These are phyloP conservation scores for Pelecanus crispus DNA, from an alignment of 2,113 vertebrate species.

Conservation along the genomic window DNA sequence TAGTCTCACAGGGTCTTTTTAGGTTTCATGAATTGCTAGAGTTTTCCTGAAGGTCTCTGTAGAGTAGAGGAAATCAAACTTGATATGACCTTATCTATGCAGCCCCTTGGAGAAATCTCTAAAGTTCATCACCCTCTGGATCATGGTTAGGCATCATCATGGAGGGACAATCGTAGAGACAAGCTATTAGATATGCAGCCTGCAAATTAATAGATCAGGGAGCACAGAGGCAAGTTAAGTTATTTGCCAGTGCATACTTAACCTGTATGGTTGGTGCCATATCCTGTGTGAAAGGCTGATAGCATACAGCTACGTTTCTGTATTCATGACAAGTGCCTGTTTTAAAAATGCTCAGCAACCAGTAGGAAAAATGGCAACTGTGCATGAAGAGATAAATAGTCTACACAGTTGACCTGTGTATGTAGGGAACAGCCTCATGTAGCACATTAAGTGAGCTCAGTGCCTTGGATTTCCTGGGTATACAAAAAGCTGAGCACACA, in stretches of 20 bases:
- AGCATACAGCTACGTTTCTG: background rate
- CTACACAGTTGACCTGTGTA: background rate
- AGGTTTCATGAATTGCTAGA: background rate
- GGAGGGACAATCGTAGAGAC: background rate
- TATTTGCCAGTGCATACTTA: background rate
- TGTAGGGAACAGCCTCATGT: background rate
- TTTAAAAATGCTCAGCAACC: background rate
- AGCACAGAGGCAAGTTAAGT: background rate
- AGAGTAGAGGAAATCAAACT: background rate
- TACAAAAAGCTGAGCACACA: background rate
- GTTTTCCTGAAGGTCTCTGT: background rate
- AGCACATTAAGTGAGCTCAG: background rate
- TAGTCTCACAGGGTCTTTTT: background rate
- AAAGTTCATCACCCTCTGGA: fast-evolving
- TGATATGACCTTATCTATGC: background rate
- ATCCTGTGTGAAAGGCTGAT: background rate
- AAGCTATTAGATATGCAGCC: background rate
- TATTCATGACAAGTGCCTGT: background rate
- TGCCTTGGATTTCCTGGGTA: background rate
- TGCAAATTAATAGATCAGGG: background rate
- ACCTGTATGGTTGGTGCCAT: background rate
- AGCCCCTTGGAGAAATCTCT: background rate
- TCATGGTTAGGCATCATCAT: background rate
- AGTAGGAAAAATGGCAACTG: background rate
- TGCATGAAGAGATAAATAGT: background rate